These are phyloP conservation scores for Fratercula arctica DNA, from an alignment of 2,797 vertebrate genomes.

Conservation along the genomic window DNA sequence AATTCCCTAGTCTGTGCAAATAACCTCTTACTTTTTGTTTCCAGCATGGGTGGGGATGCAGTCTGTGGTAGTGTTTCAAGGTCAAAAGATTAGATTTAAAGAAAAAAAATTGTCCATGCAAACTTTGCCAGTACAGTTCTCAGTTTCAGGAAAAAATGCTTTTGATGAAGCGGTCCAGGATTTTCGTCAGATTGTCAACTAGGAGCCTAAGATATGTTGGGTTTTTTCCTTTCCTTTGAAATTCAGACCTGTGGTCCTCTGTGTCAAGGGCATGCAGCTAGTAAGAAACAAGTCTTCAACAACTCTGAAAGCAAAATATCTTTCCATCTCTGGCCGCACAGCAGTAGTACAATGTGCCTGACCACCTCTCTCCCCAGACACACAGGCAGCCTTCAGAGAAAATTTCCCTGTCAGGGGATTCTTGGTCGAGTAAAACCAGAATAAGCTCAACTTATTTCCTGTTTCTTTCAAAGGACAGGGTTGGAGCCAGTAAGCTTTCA, in stretches of 20 bases:
- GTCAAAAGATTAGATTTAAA: neutral
- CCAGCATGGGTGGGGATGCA: neutral
- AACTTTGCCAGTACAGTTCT: neutral
- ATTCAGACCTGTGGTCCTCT: neutral
- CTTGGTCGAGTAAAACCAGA: slow-evolving; percentile 38
- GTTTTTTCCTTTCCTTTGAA: neutral
- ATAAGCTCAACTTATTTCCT: slow-evolving; percentile 39
- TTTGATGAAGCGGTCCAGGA: neutral
- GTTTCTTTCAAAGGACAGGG: slow-evolving; percentile 40
- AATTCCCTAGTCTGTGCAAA: neutral
- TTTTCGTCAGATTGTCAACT: neutral
- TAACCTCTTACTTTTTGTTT: neutral
- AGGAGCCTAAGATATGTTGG: neutral
- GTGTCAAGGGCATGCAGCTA: neutral
- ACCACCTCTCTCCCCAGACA: neutral
- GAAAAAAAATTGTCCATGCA: neutral
- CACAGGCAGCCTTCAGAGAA: slow-evolving; percentile 6
- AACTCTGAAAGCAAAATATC: neutral
- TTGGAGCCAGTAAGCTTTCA: slow-evolving; percentile 38
- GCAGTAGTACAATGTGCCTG: neutral
- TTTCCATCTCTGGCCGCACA: neutral
- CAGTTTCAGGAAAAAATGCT: neutral
- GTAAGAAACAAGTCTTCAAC: neutral
- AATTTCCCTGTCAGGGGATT: neutral
- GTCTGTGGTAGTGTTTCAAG: neutral